Evolutionary conservation across 2,888 invertebrate genomes (phyloP), one percentile per base, ranked within the genome.

Genomic region (Parnassius apollo): DNA sequence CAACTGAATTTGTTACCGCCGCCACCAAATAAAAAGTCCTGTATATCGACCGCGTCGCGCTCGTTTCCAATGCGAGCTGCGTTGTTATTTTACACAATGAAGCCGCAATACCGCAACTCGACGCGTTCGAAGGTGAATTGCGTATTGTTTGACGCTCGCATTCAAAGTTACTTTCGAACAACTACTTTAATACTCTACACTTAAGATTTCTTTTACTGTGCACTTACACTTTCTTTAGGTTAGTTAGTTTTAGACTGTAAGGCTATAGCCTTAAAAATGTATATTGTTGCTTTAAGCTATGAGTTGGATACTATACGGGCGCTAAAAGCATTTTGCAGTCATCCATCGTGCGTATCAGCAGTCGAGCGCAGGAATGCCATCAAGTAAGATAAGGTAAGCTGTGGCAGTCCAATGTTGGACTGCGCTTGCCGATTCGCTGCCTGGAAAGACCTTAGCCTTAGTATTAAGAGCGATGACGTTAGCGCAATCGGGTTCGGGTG

Each of bases 301-400:
- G 71, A 63, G 68, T 70, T 65, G 49, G 45, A 49, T 61, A 44
- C 77, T 81, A 83, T 83, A 85, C 83, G 87, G 85, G 84, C 85
- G 83, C 85, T 91, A 90, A 90, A 90, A 91, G 91, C 91, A 86
- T 90, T 91, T 91, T 86, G 88, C 89, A 90, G 91, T 89, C 86
- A 85, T 80, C 83, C 82, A 86, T 85, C 87, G 88, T 89, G 86
- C 88, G 88, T 91, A 89, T 89, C 90, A 86, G 82, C 81, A 81
- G 81, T 75, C 83, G 83, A 80, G 85, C 87, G 79, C 71, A 81
- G 88, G 91, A 91, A 91, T 91, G 90, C 88, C 88, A 88, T 89
- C 88, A 84, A 83, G 85, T 76, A 83, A 89, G 91, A 91, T 91
- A 91, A 91, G 84, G 83, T 81, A 74, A 76, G 80, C 81, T 80